Conservation (phyloP, 2,888 invertebrate genomes). For the Lasioglossum vierecki region DNA sequence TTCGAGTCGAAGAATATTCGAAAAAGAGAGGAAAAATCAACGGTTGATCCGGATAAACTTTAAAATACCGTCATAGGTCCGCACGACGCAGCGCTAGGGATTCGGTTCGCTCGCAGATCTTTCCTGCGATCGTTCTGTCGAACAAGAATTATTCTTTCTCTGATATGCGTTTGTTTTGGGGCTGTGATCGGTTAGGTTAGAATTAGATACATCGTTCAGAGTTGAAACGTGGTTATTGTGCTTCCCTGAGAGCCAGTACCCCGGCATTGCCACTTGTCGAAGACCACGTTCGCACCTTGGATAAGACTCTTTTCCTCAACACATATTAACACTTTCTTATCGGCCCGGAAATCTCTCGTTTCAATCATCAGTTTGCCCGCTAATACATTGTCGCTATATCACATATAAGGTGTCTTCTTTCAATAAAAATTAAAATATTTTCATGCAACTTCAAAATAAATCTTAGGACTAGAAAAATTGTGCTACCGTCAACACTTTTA, state of each 20-base stretch:
- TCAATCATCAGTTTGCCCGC: too few relatives aligned
- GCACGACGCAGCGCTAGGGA: not conserved
- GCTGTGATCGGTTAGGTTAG: not conserved
- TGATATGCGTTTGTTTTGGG: constrained; percentile 36
- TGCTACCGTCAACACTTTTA: not conserved
- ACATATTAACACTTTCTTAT: not conserved
- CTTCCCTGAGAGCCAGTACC: constrained; percentile 62
- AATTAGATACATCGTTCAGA: not conserved
- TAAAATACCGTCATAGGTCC: not conserved
- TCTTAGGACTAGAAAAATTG: not conserved
- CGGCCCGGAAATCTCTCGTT: not conserved
- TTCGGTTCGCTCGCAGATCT: not conserved
- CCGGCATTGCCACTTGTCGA: constrained; percentile 11
- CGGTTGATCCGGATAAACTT: not conserved
- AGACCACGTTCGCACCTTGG: constrained; percentile 6
- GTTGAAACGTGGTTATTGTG: constrained; percentile 48
- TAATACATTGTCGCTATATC: too few relatives aligned
- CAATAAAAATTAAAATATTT: not conserved
- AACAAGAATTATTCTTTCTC: not conserved
- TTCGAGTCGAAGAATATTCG: not conserved
- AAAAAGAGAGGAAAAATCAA: constrained; percentile 6
- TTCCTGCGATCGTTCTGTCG: not conserved
- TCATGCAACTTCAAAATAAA: not conserved
- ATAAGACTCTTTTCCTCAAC: not conserved
- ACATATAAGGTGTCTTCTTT: not conserved